phyloP scores from a whole-genome alignment of 2,113 vertebrate genomes.

The Tichodroma muraria region DNA sequence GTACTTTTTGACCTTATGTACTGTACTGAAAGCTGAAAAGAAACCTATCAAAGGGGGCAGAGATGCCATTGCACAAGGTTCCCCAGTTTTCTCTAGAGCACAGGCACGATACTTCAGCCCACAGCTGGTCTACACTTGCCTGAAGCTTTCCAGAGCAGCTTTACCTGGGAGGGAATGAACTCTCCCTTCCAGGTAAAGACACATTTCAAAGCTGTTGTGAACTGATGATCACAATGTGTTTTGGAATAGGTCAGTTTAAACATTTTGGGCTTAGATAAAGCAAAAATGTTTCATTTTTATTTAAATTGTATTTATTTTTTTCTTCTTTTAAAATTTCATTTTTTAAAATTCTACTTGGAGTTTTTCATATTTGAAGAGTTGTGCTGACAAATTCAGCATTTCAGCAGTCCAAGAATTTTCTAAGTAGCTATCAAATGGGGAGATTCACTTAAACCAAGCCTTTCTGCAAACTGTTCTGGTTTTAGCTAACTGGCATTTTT shows the following conservation, averaged over 20 bases:
- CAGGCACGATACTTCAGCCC: neutral
- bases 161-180: neutral
- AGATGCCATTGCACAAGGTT: neutral
- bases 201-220: neutral
- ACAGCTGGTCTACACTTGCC: too few relatives aligned
- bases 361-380: neutral
- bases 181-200: neutral
- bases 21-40: neutral
- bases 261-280: neutral
- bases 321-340: neutral
- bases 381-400: neutral
- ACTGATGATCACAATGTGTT: neutral
- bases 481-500: conserved; percentile 21
- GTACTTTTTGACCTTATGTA: too few relatives aligned
- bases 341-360: neutral
- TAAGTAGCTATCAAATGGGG: neutral
- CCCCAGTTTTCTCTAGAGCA: neutral
- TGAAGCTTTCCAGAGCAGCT: neutral
- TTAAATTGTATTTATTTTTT: neutral
- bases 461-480: neutral
- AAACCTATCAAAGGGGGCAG: neutral
- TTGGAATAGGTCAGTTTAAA: neutral
- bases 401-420: neutral
- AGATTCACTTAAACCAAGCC: neutral
- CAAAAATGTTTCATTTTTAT: neutral